A percentile compares a stretch with the other conserved stretches of the same genome.
phyloP scores from a whole-genome alignment of 2,888 invertebrate species.

The Linnaemya vulpina region DNA sequence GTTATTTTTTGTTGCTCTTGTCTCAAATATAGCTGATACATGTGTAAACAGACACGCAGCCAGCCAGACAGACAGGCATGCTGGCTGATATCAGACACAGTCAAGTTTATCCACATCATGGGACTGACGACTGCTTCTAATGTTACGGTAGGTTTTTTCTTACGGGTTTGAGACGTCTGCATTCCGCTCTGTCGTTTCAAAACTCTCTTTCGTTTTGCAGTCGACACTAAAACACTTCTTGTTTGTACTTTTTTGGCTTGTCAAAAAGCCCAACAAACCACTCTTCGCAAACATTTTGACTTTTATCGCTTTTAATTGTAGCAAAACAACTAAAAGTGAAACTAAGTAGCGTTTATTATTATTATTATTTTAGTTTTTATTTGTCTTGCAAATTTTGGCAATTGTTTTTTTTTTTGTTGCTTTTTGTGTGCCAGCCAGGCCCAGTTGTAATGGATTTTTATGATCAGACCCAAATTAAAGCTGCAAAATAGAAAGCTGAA shows the following conservation, averaged over 20 bases:
- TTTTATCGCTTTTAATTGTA: slow-evolving; percentile 51
- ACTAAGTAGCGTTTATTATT: slow-evolving; percentile 25
- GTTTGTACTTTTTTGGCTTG: background rate
- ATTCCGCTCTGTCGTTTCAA: background rate
- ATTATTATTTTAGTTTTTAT: slow-evolving; percentile 5
- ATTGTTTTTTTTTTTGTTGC: slow-evolving; percentile 13
- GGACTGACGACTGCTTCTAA: background rate
- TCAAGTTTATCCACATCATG: slow-evolving; percentile 22
- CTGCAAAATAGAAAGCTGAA: slow-evolving; percentile 52
- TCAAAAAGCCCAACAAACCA: background rate
- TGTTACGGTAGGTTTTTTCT: slow-evolving; percentile 33
- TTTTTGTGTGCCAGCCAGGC: background rate
- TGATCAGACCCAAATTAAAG: slow-evolving; percentile 27
- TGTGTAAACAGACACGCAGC: background rate
- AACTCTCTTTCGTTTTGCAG: background rate
- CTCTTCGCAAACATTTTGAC: slow-evolving; percentile 11
- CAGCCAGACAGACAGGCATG: slow-evolving; percentile 3
- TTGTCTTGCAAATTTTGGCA: slow-evolving; percentile 58
- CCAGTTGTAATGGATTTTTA: slow-evolving; percentile 25
- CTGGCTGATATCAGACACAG: slow-evolving; percentile 4
- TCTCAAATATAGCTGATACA: slow-evolving; percentile 7
- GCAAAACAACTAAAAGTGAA: slow-evolving; percentile 62
- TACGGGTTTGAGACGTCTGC: background rate
- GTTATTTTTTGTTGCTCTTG: no score
- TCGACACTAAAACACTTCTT: background rate